A percentile compares a stretch with the other conserved stretches of the same genome.
These are phyloP conservation scores for Tragelaphus scriptus DNA, from an alignment of 2,113 vertebrate genomes.

Conservation along the genomic window DNA sequence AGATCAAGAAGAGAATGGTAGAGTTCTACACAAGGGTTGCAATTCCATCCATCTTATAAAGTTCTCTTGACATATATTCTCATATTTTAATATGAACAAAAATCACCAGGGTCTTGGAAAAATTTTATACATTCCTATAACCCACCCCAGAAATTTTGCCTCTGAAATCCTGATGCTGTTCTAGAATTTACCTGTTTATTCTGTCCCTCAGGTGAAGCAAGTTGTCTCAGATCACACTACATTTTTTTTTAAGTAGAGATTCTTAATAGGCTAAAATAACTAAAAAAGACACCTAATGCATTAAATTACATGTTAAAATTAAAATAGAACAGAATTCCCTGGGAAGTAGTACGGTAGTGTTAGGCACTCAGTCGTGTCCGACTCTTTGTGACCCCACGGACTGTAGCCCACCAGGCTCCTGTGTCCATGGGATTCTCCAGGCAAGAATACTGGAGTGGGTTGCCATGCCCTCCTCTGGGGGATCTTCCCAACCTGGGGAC, in stretches of 20 bases:
- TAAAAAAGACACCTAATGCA: neutral
- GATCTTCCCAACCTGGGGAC: fast-evolving
- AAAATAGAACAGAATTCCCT: neutral
- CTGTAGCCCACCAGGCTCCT: neutral
- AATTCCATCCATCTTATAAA: neutral
- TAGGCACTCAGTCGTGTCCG: fast-evolving
- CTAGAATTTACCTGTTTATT: neutral
- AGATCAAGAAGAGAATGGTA: neutral
- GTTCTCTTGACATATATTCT: neutral
- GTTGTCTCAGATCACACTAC: neutral
- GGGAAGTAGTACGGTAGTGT: neutral
- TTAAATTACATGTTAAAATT: neutral
- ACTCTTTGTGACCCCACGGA: neutral
- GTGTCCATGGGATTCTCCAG: neutral
- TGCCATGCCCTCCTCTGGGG: neutral
- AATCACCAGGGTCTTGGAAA: neutral
- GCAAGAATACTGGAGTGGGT: neutral
- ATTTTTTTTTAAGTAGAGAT: neutral
- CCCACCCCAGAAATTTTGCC: neutral
- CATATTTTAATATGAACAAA: neutral
- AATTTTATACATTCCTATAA: neutral
- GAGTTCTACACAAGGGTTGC: neutral
- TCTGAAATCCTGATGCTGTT: neutral
- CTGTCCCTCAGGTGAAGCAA: neutral
- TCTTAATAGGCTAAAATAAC: neutral